Percentiles rank a stretch among this genome's conserved stretches.
Evolutionary conservation across 2,797 vertebrate species (phyloP).

Genomic region (Alfaro cultratus): DNA sequence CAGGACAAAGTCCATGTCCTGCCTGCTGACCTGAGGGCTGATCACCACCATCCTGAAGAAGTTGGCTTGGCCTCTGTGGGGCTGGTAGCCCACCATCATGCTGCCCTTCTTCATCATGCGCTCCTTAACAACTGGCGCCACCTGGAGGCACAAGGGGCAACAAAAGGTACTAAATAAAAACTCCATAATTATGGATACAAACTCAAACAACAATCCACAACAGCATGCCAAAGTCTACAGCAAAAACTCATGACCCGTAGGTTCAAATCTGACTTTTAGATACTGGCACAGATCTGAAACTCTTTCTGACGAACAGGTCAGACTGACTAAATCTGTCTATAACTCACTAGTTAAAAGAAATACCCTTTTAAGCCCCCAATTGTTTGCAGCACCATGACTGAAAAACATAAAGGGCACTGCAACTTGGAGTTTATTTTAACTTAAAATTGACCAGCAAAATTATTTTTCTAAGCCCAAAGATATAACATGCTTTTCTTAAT

Average conservation of each 20-base stretch:
- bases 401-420: background rate
- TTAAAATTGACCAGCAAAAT: background rate
- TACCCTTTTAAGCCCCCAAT: background rate
- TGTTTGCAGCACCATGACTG: background rate
- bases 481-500: background rate
- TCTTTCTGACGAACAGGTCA: background rate
- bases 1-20: slow-evolving; percentile 88
- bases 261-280: background rate
- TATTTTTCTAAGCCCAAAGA: background rate
- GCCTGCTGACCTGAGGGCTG: slow-evolving; percentile 82
- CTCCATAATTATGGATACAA: background rate
- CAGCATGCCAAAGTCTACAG: background rate
- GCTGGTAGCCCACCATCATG: slow-evolving; percentile 87
- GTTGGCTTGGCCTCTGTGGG: slow-evolving; percentile 83
- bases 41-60: slow-evolving; percentile 90
- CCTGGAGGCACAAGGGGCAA: slow-evolving; percentile 58
- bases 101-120: slow-evolving; percentile 87
- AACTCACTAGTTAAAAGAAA: background rate
- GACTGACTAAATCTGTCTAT: too few species aligned
- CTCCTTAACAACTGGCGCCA: slow-evolving; percentile 88
- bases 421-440: background rate
- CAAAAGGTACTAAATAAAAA: background rate
- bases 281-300: background rate
- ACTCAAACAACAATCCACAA: background rate
- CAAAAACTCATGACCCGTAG: background rate